Evolutionary conservation across 2,888 invertebrate species (phyloP).

Genomic region (Scaeva pyrastri): DNA sequence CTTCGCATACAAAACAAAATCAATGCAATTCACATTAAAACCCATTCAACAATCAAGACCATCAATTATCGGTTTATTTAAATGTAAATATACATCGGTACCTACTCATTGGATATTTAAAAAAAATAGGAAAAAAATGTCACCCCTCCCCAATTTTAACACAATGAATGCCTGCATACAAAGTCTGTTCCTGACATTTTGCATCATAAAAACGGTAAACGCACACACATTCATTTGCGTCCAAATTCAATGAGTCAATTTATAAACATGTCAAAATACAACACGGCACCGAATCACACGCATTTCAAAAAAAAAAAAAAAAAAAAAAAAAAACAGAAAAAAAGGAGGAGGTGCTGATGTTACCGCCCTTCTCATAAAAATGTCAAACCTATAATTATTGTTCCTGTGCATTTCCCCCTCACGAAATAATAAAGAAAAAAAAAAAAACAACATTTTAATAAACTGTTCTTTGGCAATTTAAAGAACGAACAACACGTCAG

Average conservation of each 20-base stretch:
- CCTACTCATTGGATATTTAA: constrained; percentile 23
- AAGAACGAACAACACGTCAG: not conserved
- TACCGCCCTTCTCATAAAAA: constrained; percentile 72
- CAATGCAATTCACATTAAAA: constrained; percentile 57
- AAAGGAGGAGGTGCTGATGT: constrained; percentile 49
- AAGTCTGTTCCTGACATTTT: not conserved
- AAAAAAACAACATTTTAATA: constrained; percentile 28
- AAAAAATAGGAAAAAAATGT: no score
- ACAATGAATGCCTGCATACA: not conserved
- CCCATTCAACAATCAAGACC: constrained; percentile 68
- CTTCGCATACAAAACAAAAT: constrained; percentile 26
- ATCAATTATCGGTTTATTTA: constrained; percentile 76
- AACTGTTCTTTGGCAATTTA: constrained; percentile 19
- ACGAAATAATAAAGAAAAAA: constrained; percentile 9
- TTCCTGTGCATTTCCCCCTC: constrained; percentile 32
- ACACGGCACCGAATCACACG: constrained; percentile 52
- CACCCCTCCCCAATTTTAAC: not conserved
- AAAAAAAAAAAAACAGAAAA: constrained; percentile 5
- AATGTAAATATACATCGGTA: constrained; percentile 57
- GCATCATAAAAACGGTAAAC: constrained; percentile 27
- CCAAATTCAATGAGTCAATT: constrained; percentile 67
- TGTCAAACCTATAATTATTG: constrained; percentile 75
- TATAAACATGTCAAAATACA: constrained; percentile 75
- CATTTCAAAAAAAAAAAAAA: not conserved
- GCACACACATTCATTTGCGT: constrained; percentile 2